Conservation (phyloP, 30 jellyfish, hydroid and myxozoan species). For the Chironex yamaguchii region DNA sequence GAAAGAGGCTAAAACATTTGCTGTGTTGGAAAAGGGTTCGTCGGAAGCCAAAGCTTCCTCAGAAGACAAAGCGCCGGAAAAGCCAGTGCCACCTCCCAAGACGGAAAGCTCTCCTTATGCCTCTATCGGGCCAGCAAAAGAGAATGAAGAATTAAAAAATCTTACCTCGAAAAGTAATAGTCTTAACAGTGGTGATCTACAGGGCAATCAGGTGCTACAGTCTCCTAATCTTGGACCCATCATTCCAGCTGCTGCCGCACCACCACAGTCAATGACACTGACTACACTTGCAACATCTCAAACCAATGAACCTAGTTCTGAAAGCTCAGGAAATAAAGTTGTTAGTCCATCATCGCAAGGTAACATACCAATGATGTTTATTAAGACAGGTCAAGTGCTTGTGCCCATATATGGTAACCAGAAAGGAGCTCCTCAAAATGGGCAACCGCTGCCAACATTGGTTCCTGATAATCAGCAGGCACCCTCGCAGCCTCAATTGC, state of each 20-base stretch:
- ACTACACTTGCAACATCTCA: background rate
- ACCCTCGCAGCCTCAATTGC: constrained; percentile 47
- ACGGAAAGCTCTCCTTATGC: constrained; percentile 80
- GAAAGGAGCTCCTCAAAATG: constrained; percentile 8
- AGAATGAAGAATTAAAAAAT: constrained; percentile 85
- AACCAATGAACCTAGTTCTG: background rate
- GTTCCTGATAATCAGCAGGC: constrained; percentile 41
- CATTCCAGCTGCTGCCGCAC: background rate
- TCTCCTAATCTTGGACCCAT: constrained; percentile 43
- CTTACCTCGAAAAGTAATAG: constrained; percentile 51
- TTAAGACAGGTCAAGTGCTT: constrained; percentile 86
- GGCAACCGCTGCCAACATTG: constrained; percentile 1
- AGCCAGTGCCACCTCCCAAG: constrained; percentile 7
- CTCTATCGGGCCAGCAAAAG: constrained; percentile 97
- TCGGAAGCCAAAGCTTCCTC: background rate
- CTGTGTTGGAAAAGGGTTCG: constrained; percentile 37
- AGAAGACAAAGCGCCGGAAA: background rate
- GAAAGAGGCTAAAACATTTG: constrained; percentile 83
- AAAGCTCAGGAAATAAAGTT: background rate
- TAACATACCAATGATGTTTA: constrained; percentile 93
- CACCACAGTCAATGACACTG: background rate
- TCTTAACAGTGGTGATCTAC: background rate
- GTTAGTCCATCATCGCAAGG: background rate
- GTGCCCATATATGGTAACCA: constrained; percentile 88
- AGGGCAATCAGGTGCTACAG: constrained; percentile 55